These are phyloP conservation scores for Balearica regulorum DNA, from an alignment of 2,797 vertebrate species.

Conservation along the genomic window DNA sequence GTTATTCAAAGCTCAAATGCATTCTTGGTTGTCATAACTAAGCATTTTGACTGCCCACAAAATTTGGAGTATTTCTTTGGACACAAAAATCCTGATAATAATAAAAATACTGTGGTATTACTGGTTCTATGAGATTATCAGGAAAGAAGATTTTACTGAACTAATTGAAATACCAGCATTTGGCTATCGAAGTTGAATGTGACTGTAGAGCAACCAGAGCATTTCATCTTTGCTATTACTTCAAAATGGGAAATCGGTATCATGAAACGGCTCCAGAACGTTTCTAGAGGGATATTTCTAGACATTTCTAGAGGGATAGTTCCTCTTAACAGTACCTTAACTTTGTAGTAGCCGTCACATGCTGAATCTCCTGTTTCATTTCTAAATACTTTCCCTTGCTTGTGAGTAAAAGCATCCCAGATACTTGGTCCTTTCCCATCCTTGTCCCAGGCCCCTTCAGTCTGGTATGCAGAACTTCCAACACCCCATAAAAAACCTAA, in stretches of 20 bases:
- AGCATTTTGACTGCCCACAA: background rate
- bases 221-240: background rate
- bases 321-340: slow-evolving; percentile 75
- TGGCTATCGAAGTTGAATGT: background rate
- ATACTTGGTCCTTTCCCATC: slow-evolving; percentile 94
- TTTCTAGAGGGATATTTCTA: background rate
- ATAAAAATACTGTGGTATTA: background rate
- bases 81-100: background rate
- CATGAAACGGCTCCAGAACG: background rate
- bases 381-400: slow-evolving; percentile 79
- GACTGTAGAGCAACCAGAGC: background rate
- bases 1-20: background rate
- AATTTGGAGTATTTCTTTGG: background rate
- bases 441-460: slow-evolving; percentile 93
- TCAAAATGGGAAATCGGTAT: background rate
- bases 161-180: background rate
- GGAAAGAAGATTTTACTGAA: background rate
- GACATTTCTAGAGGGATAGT: background rate
- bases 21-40: background rate
- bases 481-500: slow-evolving; percentile 93
- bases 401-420: slow-evolving; percentile 91
- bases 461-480: slow-evolving; percentile 94
- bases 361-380: slow-evolving; percentile 87
- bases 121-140: background rate
- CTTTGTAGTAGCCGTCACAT: slow-evolving; percentile 88